These are phyloP conservation scores for Erebia ligea DNA, from an alignment of 2,888 invertebrate species.

Conservation along the genomic window DNA sequence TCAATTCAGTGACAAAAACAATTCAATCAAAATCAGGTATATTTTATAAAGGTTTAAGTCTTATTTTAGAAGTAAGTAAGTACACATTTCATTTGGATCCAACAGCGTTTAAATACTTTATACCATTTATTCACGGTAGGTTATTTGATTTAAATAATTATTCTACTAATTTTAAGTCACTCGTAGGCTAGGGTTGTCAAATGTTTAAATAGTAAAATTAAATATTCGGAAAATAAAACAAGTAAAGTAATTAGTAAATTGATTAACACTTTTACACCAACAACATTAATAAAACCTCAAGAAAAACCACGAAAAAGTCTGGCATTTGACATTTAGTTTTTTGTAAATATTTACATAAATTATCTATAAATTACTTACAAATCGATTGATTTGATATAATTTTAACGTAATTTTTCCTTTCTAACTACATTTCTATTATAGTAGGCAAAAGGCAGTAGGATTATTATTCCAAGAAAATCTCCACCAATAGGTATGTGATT, in stretches of 20 bases:
- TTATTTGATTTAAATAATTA: slow-evolving; percentile 31
- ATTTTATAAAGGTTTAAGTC: not conserved
- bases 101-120: not conserved
- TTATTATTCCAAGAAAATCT: not conserved
- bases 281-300: not conserved
- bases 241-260: too few species aligned
- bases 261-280: too few species aligned
- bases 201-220: not conserved
- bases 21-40: not conserved
- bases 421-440: too few species aligned
- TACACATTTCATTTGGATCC: not conserved
- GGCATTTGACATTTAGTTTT: not conserved
- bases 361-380: too few species aligned
- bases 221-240: too few species aligned
- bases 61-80: not conserved
- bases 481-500: too few species aligned
- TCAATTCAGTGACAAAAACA: too few species aligned
- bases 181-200: slow-evolving; percentile 15
- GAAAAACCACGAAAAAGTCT: not conserved
- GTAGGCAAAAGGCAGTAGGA: too few species aligned
- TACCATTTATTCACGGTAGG: slow-evolving; percentile 19
- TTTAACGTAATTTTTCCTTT: too few species aligned
- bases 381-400: too few species aligned
- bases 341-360: too few species aligned
- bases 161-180: slow-evolving; percentile 47